phyloP scores from a whole-genome alignment of 2,888 invertebrate genomes.

The Pecten maximus region DNA sequence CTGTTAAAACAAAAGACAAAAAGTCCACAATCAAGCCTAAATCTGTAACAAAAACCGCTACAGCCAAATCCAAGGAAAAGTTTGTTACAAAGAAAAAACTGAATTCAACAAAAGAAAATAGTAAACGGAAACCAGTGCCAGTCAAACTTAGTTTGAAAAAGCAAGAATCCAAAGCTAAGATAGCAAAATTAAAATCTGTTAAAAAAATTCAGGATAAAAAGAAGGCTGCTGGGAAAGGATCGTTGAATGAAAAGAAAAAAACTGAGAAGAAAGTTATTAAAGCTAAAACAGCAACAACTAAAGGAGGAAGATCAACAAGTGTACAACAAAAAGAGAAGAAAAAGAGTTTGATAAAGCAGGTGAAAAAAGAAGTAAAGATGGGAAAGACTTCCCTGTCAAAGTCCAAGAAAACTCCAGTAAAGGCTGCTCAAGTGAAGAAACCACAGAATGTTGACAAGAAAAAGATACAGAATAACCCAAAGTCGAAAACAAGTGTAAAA shows the following conservation, averaged over 20 bases:
- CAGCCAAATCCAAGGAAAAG: background rate
- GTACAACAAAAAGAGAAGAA: constrained; percentile 31
- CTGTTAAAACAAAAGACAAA: background rate
- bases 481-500: background rate
- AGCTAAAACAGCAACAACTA: constrained; percentile 32
- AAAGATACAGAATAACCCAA: constrained; percentile 28
- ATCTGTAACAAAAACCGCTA: background rate
- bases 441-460: background rate
- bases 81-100: background rate
- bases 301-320: constrained; percentile 25
- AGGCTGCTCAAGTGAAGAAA: background rate
- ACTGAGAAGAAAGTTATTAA: constrained; percentile 36
- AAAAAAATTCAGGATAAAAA: constrained; percentile 37
- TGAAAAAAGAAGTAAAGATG: constrained; percentile 26
- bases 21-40: background rate
- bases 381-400: constrained; percentile 1
- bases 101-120: background rate
- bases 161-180: constrained; percentile 34
- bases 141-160: constrained; percentile 6
- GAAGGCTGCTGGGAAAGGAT: constrained; percentile 8
- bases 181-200: background rate
- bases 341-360: constrained; percentile 5
- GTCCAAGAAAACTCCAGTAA: constrained; percentile 41
- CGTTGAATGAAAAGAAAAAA: constrained; percentile 22
- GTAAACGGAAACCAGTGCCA: background rate